phyloP scores from a whole-genome alignment of 2,113 vertebrate species.

The Triplophysa rosa region DNA sequence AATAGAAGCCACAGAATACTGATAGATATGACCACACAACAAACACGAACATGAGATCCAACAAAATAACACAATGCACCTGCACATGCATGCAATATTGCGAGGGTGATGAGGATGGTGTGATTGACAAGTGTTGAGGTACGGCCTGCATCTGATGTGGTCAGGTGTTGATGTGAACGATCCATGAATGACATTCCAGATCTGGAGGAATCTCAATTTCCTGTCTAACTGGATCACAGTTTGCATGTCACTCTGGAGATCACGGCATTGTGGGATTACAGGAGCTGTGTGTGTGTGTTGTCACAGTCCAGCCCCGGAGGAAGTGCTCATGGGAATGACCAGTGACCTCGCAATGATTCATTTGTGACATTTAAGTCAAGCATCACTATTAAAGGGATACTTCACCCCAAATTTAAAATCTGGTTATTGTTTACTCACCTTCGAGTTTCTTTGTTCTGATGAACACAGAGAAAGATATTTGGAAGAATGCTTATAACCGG shows the following conservation, averaged over 20 bases:
- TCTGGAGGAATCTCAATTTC: conserved; percentile 18
- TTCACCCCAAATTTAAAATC: too few relatives aligned
- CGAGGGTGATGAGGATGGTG: too few relatives aligned
- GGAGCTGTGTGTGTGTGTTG: conserved; percentile 24
- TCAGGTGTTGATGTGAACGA: background rate
- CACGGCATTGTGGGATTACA: conserved; percentile 57
- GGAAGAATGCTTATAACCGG: too few relatives aligned
- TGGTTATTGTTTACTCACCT: too few relatives aligned
- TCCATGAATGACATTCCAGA: conserved; percentile 7
- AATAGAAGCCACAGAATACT: too few relatives aligned
- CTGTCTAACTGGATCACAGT: conserved; percentile 52
- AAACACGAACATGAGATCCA: too few relatives aligned
- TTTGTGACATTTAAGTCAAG: background rate
- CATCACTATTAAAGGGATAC: background rate
- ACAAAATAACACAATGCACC: too few relatives aligned
- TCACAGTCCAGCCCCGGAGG: conserved; percentile 42
- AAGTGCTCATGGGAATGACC: conserved; percentile 12
- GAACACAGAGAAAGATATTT: too few relatives aligned
- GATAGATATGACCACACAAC: too few relatives aligned
- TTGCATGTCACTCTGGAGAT: conserved; percentile 49
- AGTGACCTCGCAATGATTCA: conserved; percentile 23
- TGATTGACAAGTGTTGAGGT: too few relatives aligned
- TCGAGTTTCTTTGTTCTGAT: too few relatives aligned
- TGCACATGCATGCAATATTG: too few relatives aligned
- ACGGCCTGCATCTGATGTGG: background rate